Evolutionary conservation across 2,888 invertebrate species (phyloP).

Genomic region (Thysanoteuthis rhombus): DNA sequence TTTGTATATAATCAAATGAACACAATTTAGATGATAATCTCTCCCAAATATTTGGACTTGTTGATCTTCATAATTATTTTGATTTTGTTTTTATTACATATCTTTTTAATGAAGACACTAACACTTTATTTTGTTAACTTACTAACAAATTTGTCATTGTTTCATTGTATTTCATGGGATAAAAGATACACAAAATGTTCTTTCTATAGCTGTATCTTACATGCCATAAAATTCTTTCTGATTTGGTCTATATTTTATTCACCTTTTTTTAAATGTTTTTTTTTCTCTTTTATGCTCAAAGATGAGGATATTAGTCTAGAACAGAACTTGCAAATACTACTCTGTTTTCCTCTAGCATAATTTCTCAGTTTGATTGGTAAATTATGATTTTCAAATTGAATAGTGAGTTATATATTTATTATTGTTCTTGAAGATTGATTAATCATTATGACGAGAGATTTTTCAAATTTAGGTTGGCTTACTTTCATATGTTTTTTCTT

Average conservation of each 20-base stretch:
- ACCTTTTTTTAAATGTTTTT: too few species aligned
- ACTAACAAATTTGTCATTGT: not conserved
- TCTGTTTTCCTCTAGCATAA: not conserved
- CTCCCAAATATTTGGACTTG: not conserved
- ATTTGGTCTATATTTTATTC: not conserved
- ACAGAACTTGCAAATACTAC: not conserved
- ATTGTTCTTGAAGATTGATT: too few species aligned
- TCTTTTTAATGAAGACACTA: not conserved
- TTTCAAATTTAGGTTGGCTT: too few species aligned
- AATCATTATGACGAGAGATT: too few species aligned
- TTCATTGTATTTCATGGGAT: not conserved
- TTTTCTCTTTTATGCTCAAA: not conserved
- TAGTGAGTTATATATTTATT: too few species aligned
- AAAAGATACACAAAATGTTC: not conserved
- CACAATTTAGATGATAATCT: not conserved
- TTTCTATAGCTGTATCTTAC: not conserved
- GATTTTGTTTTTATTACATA: not conserved
- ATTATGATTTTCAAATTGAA: not conserved
- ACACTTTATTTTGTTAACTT: not conserved
- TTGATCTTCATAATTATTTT: not conserved
- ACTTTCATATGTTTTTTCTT: too few species aligned
- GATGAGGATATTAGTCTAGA: not conserved
- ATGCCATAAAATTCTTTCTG: not conserved
- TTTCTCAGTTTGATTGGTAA: not conserved
- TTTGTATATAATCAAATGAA: not conserved